These are phyloP conservation scores for Pheucticus melanocephalus DNA, from an alignment of 2,113 vertebrate species.

Conservation along the genomic window DNA sequence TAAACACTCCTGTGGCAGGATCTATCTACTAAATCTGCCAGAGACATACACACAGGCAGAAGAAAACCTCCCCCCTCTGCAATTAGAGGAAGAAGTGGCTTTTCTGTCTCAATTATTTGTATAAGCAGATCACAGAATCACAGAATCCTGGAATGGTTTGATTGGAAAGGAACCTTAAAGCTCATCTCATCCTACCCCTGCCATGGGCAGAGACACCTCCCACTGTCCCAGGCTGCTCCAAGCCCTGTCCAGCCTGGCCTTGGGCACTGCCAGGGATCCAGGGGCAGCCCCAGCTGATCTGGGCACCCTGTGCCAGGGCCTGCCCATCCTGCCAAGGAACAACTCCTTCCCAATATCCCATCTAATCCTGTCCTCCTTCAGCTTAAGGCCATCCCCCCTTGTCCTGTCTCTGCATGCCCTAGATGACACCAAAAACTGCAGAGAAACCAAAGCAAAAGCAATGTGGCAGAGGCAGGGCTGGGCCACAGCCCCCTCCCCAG, in stretches of 20 bases:
- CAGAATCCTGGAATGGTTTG: background rate
- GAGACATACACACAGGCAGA: background rate
- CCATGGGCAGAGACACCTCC: background rate
- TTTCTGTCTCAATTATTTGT: background rate
- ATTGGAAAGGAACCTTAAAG: background rate
- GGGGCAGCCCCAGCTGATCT: background rate
- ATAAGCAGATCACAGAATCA: background rate
- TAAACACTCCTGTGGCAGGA: background rate
- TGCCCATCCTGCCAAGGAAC: accelerated
- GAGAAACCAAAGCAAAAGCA: background rate
- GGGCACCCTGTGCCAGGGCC: background rate
- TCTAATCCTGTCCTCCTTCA: background rate
- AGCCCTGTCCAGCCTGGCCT: accelerated
- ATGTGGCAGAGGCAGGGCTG: accelerated
- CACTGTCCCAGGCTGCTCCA: background rate
- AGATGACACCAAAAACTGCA: background rate
- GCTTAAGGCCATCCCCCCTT: background rate
- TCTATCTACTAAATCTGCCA: background rate
- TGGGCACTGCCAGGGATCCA: background rate
- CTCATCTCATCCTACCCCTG: accelerated
- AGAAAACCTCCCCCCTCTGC: background rate
- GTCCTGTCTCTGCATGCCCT: background rate
- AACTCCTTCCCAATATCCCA: background rate
- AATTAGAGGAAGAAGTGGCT: background rate
- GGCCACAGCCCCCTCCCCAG: too few relatives aligned